phyloP scores from a whole-genome alignment of 2,797 vertebrate genomes.

The Masticophis lateralis region DNA sequence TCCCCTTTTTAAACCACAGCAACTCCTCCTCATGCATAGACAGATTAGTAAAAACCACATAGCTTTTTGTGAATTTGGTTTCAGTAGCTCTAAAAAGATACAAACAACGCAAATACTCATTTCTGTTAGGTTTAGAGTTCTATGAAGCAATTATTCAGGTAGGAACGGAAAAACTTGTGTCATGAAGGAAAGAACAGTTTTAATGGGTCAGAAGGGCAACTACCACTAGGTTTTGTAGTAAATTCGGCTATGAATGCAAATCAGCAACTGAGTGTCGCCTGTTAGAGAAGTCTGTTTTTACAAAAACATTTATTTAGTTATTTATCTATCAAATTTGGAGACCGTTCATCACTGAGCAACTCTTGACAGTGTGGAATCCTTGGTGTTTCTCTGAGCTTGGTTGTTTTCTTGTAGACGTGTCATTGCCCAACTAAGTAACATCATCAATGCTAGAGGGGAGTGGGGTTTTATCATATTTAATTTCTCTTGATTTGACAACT shows the following conservation, averaged over 20 bases:
- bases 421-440: neutral
- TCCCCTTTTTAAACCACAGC: neutral
- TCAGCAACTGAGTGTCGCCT: neutral
- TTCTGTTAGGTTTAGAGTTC: neutral
- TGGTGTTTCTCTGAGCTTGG: neutral
- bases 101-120: neutral
- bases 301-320: neutral
- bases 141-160: neutral
- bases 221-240: neutral
- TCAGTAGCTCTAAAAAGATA: neutral
- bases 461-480: neutral
- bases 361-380: neutral
- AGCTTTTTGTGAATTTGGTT: neutral
- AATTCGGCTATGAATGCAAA: neutral
- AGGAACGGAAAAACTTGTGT: neutral
- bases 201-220: neutral
- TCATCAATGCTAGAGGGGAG: neutral
- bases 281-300: neutral
- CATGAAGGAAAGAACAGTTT: neutral
- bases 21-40: neutral
- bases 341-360: neutral
- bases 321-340: neutral
- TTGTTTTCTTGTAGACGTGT: neutral
- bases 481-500: neutral
- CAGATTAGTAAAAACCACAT: neutral